Evolutionary conservation across 2,113 vertebrate species (phyloP), one percentile per base, ranked within the genome.

Genomic region (Columba livia): DNA sequence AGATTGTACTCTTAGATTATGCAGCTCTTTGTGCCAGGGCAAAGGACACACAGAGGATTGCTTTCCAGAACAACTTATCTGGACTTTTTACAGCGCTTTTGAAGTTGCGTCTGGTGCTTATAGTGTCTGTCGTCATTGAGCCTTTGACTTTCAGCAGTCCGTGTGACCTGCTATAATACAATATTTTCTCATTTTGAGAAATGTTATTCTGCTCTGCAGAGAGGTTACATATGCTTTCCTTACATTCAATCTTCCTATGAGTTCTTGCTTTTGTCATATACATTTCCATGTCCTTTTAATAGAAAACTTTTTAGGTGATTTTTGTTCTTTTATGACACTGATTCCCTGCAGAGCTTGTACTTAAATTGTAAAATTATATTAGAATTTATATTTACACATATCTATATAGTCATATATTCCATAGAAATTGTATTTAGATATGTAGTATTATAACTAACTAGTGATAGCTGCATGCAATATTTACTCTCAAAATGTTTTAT

Each of bases 51-150:
- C 44, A 70, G 71, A 50, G 62, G 25, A 78, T 75, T 86, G 75
- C 79, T 86, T 93, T 92, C 51, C 69, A 87, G 80, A 95, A 70
- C 78, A 91, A 73, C 64, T 83, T 93, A 87, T 91, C 88, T 80
- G 67, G 72, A 56, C 48, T 36, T 79, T 72, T 78, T 75, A 26
- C 48, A n/a, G 72, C 28, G 64, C 75, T 83, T 95, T 73, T 93
- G 89, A 93, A 91, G 71, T 83, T 82, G 58, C 4, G 1, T 80
- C 62, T 94, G 74, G 66, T 89, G 25, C 67, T 79, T 73, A 26
- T 14, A 47, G 56, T 48, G 50, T 85, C 36, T 66, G 47, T 91
- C 14, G 8, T 66, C 72, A 40, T 36, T 28, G n/a, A 88, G 38
- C 56, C 58, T 56, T 85, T 93, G 74, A 54, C 60, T 91, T 89